phyloP scores from a whole-genome alignment of 2,888 invertebrate genomes.

The Anorthoa munda region DNA sequence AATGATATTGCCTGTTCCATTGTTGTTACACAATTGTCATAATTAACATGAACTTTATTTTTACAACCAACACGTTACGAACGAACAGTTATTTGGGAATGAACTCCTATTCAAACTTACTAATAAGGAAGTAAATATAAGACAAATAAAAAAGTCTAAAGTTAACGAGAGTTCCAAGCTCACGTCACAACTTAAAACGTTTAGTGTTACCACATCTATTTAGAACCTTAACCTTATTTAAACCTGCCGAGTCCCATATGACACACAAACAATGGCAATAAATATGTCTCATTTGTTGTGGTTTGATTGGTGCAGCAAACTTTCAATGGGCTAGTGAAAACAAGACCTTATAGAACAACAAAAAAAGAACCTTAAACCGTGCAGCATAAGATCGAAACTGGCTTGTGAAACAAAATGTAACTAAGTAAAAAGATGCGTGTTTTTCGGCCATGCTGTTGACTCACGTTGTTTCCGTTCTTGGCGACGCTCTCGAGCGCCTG shows the following conservation, averaged over 20 bases:
- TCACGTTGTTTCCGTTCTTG: slow-evolving; percentile 93
- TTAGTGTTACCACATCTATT: too few relatives aligned
- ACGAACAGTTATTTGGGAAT: too few relatives aligned
- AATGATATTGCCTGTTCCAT: background rate
- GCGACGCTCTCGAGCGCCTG: slow-evolving; percentile 94
- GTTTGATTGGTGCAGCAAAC: background rate
- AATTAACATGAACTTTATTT: background rate
- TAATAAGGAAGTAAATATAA: too few relatives aligned
- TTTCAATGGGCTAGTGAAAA: background rate
- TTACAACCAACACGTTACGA: background rate
- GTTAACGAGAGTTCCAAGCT: too few relatives aligned
- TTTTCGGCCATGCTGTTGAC: slow-evolving; percentile 84
- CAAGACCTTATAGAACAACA: background rate
- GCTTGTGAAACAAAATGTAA: slow-evolving; percentile 36
- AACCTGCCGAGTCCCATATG: background rate
- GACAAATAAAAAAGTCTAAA: too few relatives aligned
- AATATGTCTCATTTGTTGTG: background rate
- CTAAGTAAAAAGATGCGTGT: slow-evolving; percentile 55
- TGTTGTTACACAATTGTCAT: background rate
- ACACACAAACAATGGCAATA: background rate
- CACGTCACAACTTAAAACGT: too few relatives aligned
- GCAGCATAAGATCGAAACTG: slow-evolving; percentile 28
- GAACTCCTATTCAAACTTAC: background rate
- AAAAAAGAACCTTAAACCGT: slow-evolving; percentile 38
- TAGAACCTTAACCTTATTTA: too few relatives aligned